Conservation (phyloP, 1,140 invertebrate genomes). For the Ceratina australensis region DNA sequence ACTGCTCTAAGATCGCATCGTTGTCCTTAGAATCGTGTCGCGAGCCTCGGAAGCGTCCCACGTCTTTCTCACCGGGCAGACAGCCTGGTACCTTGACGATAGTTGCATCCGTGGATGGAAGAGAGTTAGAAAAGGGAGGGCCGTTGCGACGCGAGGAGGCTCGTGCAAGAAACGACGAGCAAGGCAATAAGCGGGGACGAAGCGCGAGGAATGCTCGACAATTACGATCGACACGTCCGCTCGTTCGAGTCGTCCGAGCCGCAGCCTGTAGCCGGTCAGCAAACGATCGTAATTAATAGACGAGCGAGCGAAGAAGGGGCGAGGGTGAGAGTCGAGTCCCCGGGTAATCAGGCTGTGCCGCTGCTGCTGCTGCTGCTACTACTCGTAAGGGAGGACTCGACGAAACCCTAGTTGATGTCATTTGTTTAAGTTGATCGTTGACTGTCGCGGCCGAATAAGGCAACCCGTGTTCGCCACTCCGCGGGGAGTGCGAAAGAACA, state of each 20-base stretch:
- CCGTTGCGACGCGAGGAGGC: background rate
- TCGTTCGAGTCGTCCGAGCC: background rate
- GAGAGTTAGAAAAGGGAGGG: conserved; percentile 4
- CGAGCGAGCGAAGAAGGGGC: conserved; percentile 35
- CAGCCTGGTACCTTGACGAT: conserved; percentile 51
- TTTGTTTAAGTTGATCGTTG: conserved; percentile 67
- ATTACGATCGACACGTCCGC: conserved; percentile 55
- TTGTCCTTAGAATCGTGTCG: conserved; percentile 11
- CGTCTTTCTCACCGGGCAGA: conserved; percentile 56
- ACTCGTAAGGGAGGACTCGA: conserved; percentile 29
- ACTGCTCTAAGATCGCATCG: background rate
- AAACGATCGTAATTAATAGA: conserved; percentile 48
- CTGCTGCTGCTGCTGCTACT: conserved; percentile 27
- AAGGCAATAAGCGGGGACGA: conserved; percentile 3
- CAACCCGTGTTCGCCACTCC: conserved; percentile 58
- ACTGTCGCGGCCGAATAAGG: conserved; percentile 66
- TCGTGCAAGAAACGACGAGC: conserved; percentile 19
- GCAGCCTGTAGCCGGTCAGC: background rate
- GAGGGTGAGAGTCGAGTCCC: conserved; percentile 14
- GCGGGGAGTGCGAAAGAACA: conserved; percentile 71
- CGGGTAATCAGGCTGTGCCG: conserved; percentile 58
- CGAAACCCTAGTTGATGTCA: conserved; percentile 55
- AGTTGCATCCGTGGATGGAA: background rate
- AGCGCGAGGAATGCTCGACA: conserved; percentile 35
- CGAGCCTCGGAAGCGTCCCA: conserved; percentile 44